These are phyloP conservation scores for Haliclona indistincta DNA, from an alignment of 37 sponge, comb jelly and placozoan genomes.

Conservation along the genomic window DNA sequence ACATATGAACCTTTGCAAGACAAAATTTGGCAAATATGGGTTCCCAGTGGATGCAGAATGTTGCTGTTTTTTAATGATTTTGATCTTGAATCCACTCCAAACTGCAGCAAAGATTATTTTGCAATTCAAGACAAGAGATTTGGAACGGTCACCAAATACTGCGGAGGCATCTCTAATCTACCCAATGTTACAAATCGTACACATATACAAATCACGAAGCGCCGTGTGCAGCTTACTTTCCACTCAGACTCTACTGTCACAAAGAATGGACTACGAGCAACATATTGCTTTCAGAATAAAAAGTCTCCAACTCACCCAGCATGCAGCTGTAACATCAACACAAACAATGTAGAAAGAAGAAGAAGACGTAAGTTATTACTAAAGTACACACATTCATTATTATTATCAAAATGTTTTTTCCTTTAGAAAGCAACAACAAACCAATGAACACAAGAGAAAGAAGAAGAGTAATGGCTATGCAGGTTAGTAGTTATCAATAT, in stretches of 20 bases:
- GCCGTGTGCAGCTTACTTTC: constrained; percentile 47
- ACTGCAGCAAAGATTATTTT: constrained; percentile 52
- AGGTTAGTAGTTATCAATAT: background rate
- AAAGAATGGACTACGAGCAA: constrained; percentile 25
- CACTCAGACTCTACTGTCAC: constrained; percentile 29
- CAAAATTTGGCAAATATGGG: constrained; percentile 57
- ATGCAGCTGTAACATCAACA: constrained; percentile 30
- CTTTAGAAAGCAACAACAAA: background rate
- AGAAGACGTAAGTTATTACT: too few relatives aligned
- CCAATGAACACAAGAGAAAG: background rate
- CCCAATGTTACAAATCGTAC: too few relatives aligned
- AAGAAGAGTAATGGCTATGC: background rate
- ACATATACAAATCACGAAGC: constrained; percentile 7
- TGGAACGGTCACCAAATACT: constrained; percentile 32
- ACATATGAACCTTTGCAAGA: constrained; percentile 38
- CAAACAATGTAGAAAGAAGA: too few relatives aligned
- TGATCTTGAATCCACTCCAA: constrained; percentile 24
- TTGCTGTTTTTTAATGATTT: constrained; percentile 32
- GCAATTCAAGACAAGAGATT: constrained; percentile 43
- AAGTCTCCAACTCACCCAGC: background rate
- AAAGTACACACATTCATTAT: too few relatives aligned
- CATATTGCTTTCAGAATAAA: constrained; percentile 26
- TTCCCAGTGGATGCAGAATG: constrained; percentile 50
- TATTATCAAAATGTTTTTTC: background rate
- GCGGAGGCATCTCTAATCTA: background rate